Percentiles rank a stretch among this genome's conserved stretches.
Conservation (phyloP, 2,113 vertebrate genomes). For the Lepisosteus osseus region DNA sequence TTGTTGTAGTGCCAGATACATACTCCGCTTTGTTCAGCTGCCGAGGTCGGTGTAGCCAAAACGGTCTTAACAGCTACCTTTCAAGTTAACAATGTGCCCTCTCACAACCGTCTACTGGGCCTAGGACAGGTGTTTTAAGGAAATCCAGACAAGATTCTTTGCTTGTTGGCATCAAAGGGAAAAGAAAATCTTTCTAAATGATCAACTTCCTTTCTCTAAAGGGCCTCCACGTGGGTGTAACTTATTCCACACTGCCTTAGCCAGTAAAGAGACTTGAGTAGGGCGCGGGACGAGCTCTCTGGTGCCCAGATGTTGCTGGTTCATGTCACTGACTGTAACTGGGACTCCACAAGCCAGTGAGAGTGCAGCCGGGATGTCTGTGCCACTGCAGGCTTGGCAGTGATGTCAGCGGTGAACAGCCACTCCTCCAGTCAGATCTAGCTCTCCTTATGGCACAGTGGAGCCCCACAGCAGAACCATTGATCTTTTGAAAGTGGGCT, state of each 20-base stretch:
- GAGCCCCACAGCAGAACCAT: no score
- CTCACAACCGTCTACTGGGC: not conserved
- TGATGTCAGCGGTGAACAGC: no score
- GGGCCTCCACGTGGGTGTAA: not conserved
- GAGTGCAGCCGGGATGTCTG: no score
- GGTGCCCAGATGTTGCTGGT: not conserved
- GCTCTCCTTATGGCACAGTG: no score
- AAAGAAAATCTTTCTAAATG: not conserved
- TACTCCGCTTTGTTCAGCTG: not conserved
- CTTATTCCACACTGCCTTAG: no score
- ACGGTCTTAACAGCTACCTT: not conserved
- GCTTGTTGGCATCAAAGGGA: not conserved
- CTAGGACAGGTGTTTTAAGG: not conserved
- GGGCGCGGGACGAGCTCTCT: not conserved
- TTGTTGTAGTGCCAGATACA: constrained; percentile 10
- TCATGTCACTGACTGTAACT: not conserved
- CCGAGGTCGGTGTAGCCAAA: not conserved
- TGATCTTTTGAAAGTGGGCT: no score
- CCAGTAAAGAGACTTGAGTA: no score
- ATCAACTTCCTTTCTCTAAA: not conserved
- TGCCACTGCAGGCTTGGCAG: no score
- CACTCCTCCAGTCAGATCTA: no score
- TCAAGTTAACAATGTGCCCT: not conserved
- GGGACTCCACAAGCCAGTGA: no score
- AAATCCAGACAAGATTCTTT: not conserved